Evolutionary conservation across 2,113 vertebrate genomes (phyloP), one percentile per base, ranked within the genome.

Genomic region (Thalassoma bifasciatum): DNA sequence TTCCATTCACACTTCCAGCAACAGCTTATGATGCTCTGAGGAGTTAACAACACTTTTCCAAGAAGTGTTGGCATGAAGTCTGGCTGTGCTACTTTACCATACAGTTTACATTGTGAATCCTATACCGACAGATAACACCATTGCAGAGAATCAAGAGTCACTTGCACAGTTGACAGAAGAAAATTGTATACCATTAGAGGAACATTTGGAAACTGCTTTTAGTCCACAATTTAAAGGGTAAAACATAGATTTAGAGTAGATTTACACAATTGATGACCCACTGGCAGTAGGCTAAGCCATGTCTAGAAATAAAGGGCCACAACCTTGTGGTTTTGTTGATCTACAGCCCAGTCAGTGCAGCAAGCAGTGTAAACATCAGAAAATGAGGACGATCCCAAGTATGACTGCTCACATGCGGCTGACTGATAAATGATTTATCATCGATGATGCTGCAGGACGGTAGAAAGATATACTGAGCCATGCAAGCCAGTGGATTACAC

Each of bases 1-100:
- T 78, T 86, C 86, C 68, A 79, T 79, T 83, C 67, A 85, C 71
- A 86, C 64, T 59, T 73, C 62, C 67, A 81, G 63, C 74, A 63
- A 68, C 83, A 70, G 71, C 67, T 85, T 77, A 86, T 59, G 24
- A 24, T 69, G 71, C 77, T 64, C 23, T 81, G 51, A 62, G 63
- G 71, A 49, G 71, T 72, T 66, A 79, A 65, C 42, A 58, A 40
- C 34, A 40, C 42, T 8, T 71, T 79, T 75, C 66, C 62, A 61
- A 85, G 75, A 80, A 72, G 59, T 66, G 26, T 8, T 68, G 60
- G 17, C 66, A 67, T n/a, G 46, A 36, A 69, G n/a, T n/a, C 59
- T 24, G 14, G 38, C 6, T 59, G 23, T 63, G 38, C 30, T 36
- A 37, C 34, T 66, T 50, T n/a, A 66, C 56, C 23, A 16, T 63